phyloP scores from a whole-genome alignment of 2,113 vertebrate genomes.

The Porphyrio hochstetteri region DNA sequence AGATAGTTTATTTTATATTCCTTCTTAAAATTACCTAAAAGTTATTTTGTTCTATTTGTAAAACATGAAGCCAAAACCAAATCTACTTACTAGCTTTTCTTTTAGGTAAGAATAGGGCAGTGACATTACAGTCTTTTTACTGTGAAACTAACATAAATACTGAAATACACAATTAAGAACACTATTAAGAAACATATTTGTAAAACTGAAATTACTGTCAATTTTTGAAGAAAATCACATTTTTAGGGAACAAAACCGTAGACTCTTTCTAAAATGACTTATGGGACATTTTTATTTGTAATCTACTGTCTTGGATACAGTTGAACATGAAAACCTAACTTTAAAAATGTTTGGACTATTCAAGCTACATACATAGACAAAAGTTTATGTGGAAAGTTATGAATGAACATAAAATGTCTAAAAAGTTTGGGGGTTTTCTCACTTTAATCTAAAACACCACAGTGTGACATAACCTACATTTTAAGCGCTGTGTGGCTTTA shows the following conservation, averaged over 20 bases:
- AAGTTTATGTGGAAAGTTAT: neutral
- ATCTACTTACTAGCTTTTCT: neutral
- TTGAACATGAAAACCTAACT: neutral
- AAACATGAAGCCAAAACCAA: neutral
- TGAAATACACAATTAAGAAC: neutral
- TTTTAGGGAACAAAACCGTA: neutral
- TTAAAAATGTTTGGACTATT: neutral
- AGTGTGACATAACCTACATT: neutral
- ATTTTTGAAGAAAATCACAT: neutral
- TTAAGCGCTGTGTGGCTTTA: neutral
- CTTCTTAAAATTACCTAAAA: neutral
- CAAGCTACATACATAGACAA: neutral
- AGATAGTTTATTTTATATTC: neutral
- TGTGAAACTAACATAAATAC: neutral
- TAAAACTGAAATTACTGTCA: neutral
- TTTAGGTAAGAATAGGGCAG: neutral
- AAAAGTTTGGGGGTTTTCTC: neutral
- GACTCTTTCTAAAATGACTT: neutral
- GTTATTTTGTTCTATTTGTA: neutral
- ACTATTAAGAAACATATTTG: neutral
- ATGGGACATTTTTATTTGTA: neutral
- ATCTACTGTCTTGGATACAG: neutral
- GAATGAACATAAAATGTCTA: neutral
- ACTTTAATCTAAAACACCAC: neutral
- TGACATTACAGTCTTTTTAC: neutral